Evolutionary conservation across 1,140 invertebrate genomes (phyloP).

Genomic region (Polyergus mexicanus): DNA sequence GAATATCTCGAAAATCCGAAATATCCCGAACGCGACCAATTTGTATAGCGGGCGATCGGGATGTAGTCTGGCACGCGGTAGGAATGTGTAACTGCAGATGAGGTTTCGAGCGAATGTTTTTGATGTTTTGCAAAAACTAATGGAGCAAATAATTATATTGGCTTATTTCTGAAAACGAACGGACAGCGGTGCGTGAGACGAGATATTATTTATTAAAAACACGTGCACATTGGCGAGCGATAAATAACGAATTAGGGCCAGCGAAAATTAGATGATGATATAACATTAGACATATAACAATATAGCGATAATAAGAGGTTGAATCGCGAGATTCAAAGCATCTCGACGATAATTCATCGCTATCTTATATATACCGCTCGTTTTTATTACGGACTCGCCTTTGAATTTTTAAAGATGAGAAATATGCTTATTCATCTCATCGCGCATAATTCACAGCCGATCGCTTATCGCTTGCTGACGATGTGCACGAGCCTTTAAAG

Average conservation of each 20-base stretch:
- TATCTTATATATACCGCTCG: no score
- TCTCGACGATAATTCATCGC: background rate
- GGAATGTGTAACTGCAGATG: slow-evolving; percentile 59
- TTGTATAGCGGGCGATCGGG: slow-evolving; percentile 43
- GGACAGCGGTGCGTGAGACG: background rate
- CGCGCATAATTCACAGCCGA: slow-evolving; percentile 12
- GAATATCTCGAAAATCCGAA: slow-evolving; percentile 57
- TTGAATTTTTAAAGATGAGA: background rate
- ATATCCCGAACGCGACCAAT: slow-evolving; percentile 31
- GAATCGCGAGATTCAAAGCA: background rate
- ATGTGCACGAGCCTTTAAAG: background rate
- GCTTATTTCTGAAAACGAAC: background rate
- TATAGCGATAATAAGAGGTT: no score
- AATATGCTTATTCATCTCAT: background rate
- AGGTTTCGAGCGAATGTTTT: slow-evolving; percentile 60
- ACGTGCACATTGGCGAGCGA: background rate
- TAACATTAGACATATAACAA: no score
- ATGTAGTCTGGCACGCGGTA: slow-evolving; percentile 4
- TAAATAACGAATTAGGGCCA: background rate
- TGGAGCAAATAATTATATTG: slow-evolving; percentile 77
- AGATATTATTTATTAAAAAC: background rate
- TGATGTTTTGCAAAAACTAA: slow-evolving; percentile 63
- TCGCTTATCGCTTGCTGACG: background rate
- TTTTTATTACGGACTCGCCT: background rate
- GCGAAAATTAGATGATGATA: no score